These are phyloP conservation scores for Atherinomorus stipes DNA, from an alignment of 2,113 vertebrate genomes.

Conservation along the genomic window DNA sequence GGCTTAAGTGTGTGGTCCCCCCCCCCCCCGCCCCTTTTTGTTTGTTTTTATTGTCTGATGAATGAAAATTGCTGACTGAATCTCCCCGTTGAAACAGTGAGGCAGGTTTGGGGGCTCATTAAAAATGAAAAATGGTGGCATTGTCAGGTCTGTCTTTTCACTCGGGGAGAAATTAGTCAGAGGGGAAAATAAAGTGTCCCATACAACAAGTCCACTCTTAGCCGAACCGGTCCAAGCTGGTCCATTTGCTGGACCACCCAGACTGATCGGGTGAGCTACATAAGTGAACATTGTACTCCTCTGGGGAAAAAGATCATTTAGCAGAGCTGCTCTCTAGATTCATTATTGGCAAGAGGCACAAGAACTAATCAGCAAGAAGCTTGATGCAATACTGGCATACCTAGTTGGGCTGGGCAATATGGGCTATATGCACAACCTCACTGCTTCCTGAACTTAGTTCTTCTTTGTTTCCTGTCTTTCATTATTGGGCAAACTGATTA, in stretches of 20 bases:
- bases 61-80: conserved; percentile 66
- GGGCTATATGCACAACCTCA: too few relatives aligned
- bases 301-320: conserved; percentile 40
- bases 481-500: too few relatives aligned
- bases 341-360: conserved; percentile 45
- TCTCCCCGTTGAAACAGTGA: conserved; percentile 48
- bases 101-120: conserved; percentile 73
- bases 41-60: conserved; percentile 60
- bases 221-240: conserved; percentile 55
- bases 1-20: conserved; percentile 15
- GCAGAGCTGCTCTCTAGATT: conserved; percentile 49
- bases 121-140: conserved; percentile 59
- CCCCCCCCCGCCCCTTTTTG: not conserved
- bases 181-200: conserved; percentile 44
- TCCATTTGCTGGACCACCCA: conserved; percentile 75
- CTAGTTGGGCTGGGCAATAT: too few relatives aligned
- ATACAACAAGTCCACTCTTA: conserved; percentile 58
- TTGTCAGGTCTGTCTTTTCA: conserved; percentile 68
- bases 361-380: conserved; percentile 44
- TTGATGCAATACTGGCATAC: conserved; percentile 21
- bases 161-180: conserved; percentile 39
- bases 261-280: conserved; percentile 49
- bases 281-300: conserved; percentile 70
- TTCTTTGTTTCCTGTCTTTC: too few relatives aligned
- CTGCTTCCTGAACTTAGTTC: too few relatives aligned